Evolutionary conservation across 2,797 vertebrate genomes (phyloP).

Genomic region (Hipposideros larvatus): DNA sequence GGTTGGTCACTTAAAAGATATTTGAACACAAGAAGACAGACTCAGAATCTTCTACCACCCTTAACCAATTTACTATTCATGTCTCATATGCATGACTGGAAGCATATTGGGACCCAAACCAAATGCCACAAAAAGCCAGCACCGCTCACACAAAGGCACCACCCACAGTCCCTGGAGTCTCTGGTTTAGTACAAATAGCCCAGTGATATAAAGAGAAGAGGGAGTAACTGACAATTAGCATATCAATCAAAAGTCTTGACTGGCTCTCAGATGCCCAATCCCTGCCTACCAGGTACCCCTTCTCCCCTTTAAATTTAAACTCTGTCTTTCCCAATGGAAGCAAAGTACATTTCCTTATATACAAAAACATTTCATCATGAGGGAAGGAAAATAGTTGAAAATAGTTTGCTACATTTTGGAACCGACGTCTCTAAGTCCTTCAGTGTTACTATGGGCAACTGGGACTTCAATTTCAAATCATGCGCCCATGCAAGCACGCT

Average conservation of each 20-base stretch:
- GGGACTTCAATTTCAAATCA: neutral
- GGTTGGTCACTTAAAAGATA: neutral
- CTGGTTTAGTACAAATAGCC: neutral
- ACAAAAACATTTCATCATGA: neutral
- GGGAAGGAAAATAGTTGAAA: slow-evolving; percentile 1
- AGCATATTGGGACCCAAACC: neutral
- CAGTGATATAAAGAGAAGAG: neutral
- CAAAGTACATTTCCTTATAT: neutral
- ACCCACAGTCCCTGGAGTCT: neutral
- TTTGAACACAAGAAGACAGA: neutral
- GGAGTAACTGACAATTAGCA: neutral
- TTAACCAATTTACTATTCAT: neutral
- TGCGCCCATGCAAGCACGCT: neutral
- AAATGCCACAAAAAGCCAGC: neutral
- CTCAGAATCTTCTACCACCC: neutral
- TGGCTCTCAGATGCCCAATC: neutral
- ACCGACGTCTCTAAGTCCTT: neutral
- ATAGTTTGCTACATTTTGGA: neutral
- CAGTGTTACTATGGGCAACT: neutral
- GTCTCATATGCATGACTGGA: neutral
- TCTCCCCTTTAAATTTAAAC: neutral
- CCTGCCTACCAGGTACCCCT: neutral
- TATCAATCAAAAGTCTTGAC: neutral
- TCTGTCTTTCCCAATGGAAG: neutral
- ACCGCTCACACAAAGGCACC: neutral